phyloP scores from a whole-genome alignment of 2,888 invertebrate species.

The Acronicta aceris region DNA sequence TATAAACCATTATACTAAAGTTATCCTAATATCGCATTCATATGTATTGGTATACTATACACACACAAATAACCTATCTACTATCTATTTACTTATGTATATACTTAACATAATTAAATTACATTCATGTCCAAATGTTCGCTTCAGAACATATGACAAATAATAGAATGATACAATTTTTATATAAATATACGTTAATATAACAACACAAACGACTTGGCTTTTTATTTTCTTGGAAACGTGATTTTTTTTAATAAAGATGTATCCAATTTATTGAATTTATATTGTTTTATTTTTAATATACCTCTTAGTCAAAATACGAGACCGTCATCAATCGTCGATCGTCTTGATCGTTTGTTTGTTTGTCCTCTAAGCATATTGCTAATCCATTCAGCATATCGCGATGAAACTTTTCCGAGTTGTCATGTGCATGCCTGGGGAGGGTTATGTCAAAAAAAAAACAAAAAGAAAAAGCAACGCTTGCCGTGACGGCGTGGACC shows the following conservation, averaged over 20 bases:
- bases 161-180: conserved; percentile 22
- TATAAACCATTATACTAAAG: neutral
- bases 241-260: conserved; percentile 74
- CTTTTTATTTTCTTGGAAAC: conserved; percentile 72
- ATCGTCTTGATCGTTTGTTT: too few species aligned
- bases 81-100: conserved; percentile 35
- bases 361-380: too few species aligned
- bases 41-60: conserved; percentile 36
- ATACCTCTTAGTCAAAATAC: too few species aligned
- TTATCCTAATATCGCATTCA: conserved; percentile 19
- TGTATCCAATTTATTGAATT: conserved; percentile 69
- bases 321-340: too few species aligned
- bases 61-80: conserved; percentile 28
- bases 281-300: conserved; percentile 33
- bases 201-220: conserved; percentile 68
- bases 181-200: conserved; percentile 77
- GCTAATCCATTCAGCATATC: too few species aligned
- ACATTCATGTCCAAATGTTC: neutral
- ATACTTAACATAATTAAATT: conserved; percentile 9
- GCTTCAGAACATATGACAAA: neutral
- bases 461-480: too few species aligned
- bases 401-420: too few species aligned
- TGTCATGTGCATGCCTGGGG: too few species aligned
- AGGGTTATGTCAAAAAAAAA: too few species aligned
- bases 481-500: too few species aligned